A percentile compares a stretch with the other conserved stretches of the same genome.
Evolutionary conservation across 2,113 vertebrate genomes (phyloP).

Genomic region (Cebidichthys violaceus): DNA sequence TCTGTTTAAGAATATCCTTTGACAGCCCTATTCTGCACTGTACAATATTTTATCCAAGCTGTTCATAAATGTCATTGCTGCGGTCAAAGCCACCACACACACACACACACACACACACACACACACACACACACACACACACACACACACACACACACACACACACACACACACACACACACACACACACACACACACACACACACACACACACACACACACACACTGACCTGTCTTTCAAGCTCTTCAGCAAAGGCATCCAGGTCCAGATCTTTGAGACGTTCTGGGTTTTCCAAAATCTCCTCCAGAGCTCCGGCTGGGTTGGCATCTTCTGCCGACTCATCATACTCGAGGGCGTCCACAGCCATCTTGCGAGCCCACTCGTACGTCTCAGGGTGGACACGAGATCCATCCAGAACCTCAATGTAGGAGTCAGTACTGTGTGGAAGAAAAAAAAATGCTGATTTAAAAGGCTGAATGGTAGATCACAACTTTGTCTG

Average conservation of each 20-base stretch:
- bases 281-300: constrained; percentile 97
- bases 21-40: background rate
- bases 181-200: no score
- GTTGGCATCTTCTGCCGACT: constrained; percentile 98
- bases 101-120: constrained; percentile 68
- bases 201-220: constrained; percentile 25
- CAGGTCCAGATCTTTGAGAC: constrained; percentile 96
- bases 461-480: background rate
- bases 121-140: no score
- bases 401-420: constrained; percentile 96
- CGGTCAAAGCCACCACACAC: constrained; percentile 7
- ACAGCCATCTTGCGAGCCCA: constrained; percentile 99
- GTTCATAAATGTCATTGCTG: background rate
- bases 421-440: constrained; percentile 99
- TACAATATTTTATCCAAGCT: background rate
- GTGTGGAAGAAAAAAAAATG: constrained; percentile 32
- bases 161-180: no score
- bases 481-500: background rate
- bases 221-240: constrained; percentile 93
- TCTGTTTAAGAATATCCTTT: background rate
- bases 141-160: constrained; percentile 52
- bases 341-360: constrained; percentile 96
- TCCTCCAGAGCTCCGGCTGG: constrained; percentile 97
- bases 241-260: constrained; percentile 98
- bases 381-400: constrained; percentile 98